Conservation (phyloP, 2,888 invertebrate genomes). For the Malachius bipustulatus region DNA sequence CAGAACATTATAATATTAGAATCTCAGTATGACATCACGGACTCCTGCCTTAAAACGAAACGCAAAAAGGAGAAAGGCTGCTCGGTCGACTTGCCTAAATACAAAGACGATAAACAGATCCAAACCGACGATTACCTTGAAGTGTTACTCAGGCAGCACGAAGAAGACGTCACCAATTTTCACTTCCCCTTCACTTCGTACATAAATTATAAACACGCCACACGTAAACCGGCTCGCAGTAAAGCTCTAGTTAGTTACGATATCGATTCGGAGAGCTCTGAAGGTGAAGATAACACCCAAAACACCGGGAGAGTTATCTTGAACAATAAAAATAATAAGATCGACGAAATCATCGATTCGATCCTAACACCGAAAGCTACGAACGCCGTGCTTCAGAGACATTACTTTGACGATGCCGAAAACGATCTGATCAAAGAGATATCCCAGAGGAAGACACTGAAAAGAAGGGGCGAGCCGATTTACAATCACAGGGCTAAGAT, state of each 20-base stretch:
- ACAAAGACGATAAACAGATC: slow-evolving; percentile 27
- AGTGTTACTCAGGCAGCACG: slow-evolving; percentile 17
- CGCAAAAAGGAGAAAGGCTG: slow-evolving; percentile 38
- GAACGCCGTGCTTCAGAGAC: slow-evolving; percentile 15
- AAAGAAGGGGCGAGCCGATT: slow-evolving; percentile 26
- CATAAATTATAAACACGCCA: slow-evolving; percentile 6
- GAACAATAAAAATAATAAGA: slow-evolving; percentile 17
- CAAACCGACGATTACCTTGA: slow-evolving; percentile 31
- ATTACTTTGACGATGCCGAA: slow-evolving; percentile 27
- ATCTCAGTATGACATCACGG: slow-evolving; percentile 32
- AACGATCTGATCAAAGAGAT: slow-evolving; percentile 32
- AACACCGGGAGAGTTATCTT: slow-evolving; percentile 10
- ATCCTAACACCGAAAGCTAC: slow-evolving; percentile 16
- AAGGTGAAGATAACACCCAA: slow-evolving; percentile 17
- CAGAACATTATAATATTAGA: slow-evolving; percentile 33
- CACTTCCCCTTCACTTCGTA: slow-evolving; percentile 16
- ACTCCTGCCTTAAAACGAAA: slow-evolving; percentile 33
- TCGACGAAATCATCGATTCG: slow-evolving; percentile 18
- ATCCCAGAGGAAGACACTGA: slow-evolving; percentile 28
- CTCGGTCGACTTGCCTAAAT: slow-evolving; percentile 32
- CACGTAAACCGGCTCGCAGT: slow-evolving; percentile 18
- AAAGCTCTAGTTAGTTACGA: slow-evolving; percentile 31
- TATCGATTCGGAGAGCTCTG: slow-evolving; percentile 24
- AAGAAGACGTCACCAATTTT: slow-evolving; percentile 16
- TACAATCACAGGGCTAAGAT: slow-evolving; percentile 22